Percentiles rank a stretch among this genome's conserved stretches.
Conservation (phyloP, 2,797 vertebrate genomes). For the Danionella dracula region DNA sequence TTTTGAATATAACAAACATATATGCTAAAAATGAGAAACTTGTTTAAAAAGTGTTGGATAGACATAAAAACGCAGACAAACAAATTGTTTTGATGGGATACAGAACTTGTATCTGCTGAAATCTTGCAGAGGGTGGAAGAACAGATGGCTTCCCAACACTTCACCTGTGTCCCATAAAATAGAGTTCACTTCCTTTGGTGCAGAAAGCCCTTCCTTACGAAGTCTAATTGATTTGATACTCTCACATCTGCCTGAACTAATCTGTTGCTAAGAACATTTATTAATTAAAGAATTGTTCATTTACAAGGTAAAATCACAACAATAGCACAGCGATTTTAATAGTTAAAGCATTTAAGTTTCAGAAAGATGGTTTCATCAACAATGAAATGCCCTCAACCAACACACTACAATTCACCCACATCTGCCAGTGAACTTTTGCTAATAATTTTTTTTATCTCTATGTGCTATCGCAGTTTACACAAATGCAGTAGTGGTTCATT, state of each 20-base stretch:
- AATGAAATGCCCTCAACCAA: background rate
- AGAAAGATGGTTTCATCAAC: no score
- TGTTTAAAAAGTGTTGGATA: background rate
- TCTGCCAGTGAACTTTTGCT: no score
- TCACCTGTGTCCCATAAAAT: slow-evolving; percentile 62
- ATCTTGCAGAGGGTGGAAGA: slow-evolving; percentile 55
- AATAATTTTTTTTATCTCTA: no score
- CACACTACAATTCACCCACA: background rate
- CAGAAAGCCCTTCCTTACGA: background rate
- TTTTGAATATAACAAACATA: no score
- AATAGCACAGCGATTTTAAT: no score
- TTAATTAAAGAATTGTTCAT: background rate
- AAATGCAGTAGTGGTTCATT: no score
- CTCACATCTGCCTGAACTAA: background rate
- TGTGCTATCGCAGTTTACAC: no score
- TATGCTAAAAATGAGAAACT: background rate
- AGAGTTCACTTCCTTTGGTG: slow-evolving; percentile 67
- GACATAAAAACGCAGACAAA: background rate
- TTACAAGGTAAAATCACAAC: background rate
- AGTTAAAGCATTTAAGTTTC: no score
- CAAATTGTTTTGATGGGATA: slow-evolving; percentile 34
- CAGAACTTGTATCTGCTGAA: slow-evolving; percentile 50
- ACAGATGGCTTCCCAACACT: slow-evolving; percentile 45
- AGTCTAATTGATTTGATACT: background rate
- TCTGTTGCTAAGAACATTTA: background rate